Percentiles rank a stretch among this genome's conserved stretches.
Conservation (phyloP, 1,140 invertebrate species). For the Ptiloglossa arizonensis region DNA sequence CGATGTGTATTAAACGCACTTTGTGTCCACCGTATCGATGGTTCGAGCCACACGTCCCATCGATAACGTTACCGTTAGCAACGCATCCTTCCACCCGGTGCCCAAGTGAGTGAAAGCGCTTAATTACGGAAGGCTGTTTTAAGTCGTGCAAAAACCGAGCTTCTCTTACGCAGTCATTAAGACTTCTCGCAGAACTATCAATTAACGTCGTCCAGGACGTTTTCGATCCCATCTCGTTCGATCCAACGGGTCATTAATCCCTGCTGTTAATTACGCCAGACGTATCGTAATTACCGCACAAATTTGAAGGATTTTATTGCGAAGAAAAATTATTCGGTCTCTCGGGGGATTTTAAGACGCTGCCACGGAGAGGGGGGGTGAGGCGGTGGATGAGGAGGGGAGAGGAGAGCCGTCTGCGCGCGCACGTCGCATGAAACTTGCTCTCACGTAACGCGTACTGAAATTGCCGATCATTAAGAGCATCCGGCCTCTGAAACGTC, state of each 20-base stretch:
- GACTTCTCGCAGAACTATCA: constrained; percentile 3
- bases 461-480: constrained; percentile 68
- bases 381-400: background rate
- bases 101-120: background rate
- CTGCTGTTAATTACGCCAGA: constrained; percentile 8
- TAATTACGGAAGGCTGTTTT: background rate
- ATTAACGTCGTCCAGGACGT: constrained; percentile 16
- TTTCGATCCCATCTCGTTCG: background rate
- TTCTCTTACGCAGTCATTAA: background rate
- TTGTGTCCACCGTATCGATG: too few relatives aligned
- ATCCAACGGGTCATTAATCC: constrained; percentile 12
- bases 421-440: constrained; percentile 31
- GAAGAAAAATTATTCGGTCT: constrained; percentile 1
- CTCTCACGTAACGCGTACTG: constrained; percentile 50
- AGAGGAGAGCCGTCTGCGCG: background rate
- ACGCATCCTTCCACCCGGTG: too few relatives aligned
- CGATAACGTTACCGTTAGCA: too few relatives aligned
- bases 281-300: constrained; percentile 27
- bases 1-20: too few relatives aligned
- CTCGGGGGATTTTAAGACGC: background rate
- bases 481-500: constrained; percentile 63
- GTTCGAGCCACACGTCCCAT: too few relatives aligned
- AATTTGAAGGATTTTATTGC: constrained; percentile 29
- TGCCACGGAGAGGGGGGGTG: background rate
- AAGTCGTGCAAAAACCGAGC: background rate